Base-by-base conservation (phyloP, 2,113 vertebrate species). In the Phylloscopus whistleri region DNA sequence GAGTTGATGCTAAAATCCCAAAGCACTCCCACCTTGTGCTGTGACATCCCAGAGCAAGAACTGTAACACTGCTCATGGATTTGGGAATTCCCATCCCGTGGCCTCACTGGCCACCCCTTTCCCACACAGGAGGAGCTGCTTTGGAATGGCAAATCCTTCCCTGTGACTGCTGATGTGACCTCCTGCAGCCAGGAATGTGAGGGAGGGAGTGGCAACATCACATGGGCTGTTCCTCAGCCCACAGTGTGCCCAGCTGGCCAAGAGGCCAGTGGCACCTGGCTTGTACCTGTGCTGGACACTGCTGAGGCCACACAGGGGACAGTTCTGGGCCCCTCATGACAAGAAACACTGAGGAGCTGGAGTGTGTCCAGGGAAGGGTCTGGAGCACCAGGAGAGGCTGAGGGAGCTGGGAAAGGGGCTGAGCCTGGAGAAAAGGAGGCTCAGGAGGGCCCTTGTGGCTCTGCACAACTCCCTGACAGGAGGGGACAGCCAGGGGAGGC, bases 401-500 rank as follows among this genome's bases (percentile, higher is more conserved):
- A n/a, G n/a, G n/a, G n/a, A n/a, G n/a, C n/a, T n/a, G n/a, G n/a
- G n/a, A n/a, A n/a, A n/a, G n/a, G n/a, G n/a, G n/a, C n/a, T n/a
- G n/a, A n/a, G n/a, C n/a, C n/a, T n/a, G n/a, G n/a, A n/a, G n/a
- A n/a, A n/a, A n/a, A n/a, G n/a, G n/a, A n/a, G n/a, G n/a, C n/a
- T n/a, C n/a, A n/a, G n/a, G n/a, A n/a, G n/a, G n/a, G n/a, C n/a
- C n/a, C n/a, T n/a, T n/a, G n/a, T n/a, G n/a, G n/a, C n/a, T n/a
- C n/a, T n/a, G n/a, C n/a, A n/a, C 43, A 80, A 3, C 0, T 72
- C 75, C 79, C 85, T 64, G 58, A 0, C 35, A 64, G 51, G 85
- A 80, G 35, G 21, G 20, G 24, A 10, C 75, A 79, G 39, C 10
- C 0, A 0, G 41, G 11, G n/a, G n/a, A 0, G 39, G 41, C 8